Evolutionary conservation across 2,113 vertebrate species (phyloP).

Genomic region (Otolemur garnettii): DNA sequence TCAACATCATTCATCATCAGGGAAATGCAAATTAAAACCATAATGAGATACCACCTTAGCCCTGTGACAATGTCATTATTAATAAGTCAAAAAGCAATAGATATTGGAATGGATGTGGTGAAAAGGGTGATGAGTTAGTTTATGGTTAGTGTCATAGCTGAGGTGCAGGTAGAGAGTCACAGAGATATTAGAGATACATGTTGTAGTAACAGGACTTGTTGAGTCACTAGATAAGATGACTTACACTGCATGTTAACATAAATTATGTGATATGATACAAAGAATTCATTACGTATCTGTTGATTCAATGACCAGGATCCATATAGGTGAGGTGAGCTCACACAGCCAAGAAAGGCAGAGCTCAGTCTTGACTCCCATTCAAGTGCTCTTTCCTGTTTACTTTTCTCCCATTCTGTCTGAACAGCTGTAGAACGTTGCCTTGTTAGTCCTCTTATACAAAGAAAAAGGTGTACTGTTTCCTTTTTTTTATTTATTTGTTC

Average conservation of each 20-base stretch:
- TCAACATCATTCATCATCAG: no score
- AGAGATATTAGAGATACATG: neutral
- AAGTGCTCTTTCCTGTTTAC: neutral
- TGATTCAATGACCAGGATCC: neutral
- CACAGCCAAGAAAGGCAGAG: neutral
- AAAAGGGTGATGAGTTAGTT: neutral
- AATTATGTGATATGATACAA: neutral
- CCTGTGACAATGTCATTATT: no score
- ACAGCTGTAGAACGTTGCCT: neutral
- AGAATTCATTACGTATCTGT: neutral
- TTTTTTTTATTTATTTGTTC: no score
- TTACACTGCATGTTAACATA: neutral
- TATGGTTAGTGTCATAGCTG: neutral
- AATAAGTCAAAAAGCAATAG: no score
- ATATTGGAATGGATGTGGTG: no score
- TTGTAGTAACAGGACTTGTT: neutral
- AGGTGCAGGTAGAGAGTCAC: neutral
- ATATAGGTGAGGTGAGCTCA: neutral
- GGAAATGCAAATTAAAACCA: no score
- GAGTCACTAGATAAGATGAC: neutral
- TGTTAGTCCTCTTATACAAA: neutral
- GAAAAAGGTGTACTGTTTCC: neutral
- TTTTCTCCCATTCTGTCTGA: neutral
- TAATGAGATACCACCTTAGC: no score
- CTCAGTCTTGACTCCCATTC: neutral